Percentiles rank a stretch among this genome's conserved stretches.
These are phyloP conservation scores for Mystacornis crossleyi DNA, from an alignment of 2,113 vertebrate genomes.

Conservation along the genomic window DNA sequence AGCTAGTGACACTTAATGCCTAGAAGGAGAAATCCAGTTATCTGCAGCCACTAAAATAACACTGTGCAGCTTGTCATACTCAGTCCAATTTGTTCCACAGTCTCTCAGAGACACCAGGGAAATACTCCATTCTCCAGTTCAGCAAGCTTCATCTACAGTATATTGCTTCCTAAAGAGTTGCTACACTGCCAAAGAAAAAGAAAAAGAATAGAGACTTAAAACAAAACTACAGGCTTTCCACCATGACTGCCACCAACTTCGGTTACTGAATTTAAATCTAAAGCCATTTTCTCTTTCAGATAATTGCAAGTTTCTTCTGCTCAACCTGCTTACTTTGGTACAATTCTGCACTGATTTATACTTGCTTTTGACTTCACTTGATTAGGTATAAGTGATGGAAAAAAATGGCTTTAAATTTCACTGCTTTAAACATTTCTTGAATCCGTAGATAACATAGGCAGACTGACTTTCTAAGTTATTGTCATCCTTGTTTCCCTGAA, in stretches of 20 bases:
- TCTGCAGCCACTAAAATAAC: slow-evolving; percentile 49
- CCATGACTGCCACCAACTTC: background rate
- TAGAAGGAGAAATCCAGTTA: slow-evolving; percentile 55
- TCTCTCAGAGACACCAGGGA: slow-evolving; percentile 54
- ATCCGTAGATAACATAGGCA: background rate
- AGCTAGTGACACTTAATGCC: slow-evolving; percentile 25
- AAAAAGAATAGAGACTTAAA: background rate
- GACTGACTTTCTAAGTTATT: slow-evolving; percentile 34
- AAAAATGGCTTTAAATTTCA: slow-evolving; percentile 19
- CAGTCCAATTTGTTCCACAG: slow-evolving; percentile 55
- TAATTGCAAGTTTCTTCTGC: background rate
- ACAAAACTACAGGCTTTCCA: background rate
- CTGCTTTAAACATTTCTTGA: slow-evolving; percentile 10
- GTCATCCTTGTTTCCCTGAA: background rate
- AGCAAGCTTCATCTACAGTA: slow-evolving; percentile 44
- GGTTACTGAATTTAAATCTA: background rate
- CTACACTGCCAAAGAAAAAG: background rate
- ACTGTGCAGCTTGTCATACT: slow-evolving; percentile 54
- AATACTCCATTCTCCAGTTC: slow-evolving; percentile 50
- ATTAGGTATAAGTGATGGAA: background rate
- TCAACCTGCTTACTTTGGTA: background rate
- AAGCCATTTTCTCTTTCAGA: background rate
- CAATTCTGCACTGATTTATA: slow-evolving; percentile 11
- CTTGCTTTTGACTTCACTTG: background rate
- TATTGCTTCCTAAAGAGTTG: slow-evolving; percentile 45